Evolutionary conservation across 2,888 invertebrate species (phyloP).

Genomic region (Disparrhopalites patrizii): DNA sequence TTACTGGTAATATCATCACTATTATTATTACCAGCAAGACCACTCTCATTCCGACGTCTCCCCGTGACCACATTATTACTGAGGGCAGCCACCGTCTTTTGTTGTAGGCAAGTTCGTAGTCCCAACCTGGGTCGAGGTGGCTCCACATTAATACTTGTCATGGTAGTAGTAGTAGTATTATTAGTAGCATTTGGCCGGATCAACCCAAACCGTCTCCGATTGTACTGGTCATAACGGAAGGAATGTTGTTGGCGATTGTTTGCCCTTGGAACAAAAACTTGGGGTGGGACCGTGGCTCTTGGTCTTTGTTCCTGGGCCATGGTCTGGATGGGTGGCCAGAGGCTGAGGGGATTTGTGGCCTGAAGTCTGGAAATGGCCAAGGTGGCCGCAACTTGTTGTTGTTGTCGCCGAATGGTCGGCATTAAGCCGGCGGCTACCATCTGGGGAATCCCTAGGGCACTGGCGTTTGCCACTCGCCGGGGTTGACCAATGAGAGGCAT

Average conservation of each 20-base stretch:
- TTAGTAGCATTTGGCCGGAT: background rate
- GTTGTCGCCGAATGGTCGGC: slow-evolving; percentile 8
- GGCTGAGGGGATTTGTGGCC: background rate
- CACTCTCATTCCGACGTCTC: too few species aligned
- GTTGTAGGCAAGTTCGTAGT: too few species aligned
- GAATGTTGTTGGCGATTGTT: background rate
- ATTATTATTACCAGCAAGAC: too few species aligned
- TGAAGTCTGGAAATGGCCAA: background rate
- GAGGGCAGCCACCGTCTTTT: too few species aligned
- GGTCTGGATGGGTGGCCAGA: background rate
- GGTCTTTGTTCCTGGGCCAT: background rate
- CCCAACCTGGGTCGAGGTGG: too few species aligned
- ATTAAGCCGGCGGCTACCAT: slow-evolving; percentile 20
- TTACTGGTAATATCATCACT: background rate
- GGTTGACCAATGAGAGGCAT: background rate
- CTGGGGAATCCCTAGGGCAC: slow-evolving; percentile 18
- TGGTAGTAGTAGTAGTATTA: too few species aligned
- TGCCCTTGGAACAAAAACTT: background rate
- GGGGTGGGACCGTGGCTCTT: too few species aligned
- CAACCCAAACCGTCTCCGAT: background rate
- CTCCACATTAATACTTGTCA: too few species aligned
- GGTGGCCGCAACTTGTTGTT: slow-evolving; percentile 12
- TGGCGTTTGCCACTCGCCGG: background rate
- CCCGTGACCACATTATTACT: too few species aligned
- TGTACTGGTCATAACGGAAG: background rate